Evolutionary conservation across 2,888 invertebrate species (phyloP).

Genomic region (Cheilosia vulpina): DNA sequence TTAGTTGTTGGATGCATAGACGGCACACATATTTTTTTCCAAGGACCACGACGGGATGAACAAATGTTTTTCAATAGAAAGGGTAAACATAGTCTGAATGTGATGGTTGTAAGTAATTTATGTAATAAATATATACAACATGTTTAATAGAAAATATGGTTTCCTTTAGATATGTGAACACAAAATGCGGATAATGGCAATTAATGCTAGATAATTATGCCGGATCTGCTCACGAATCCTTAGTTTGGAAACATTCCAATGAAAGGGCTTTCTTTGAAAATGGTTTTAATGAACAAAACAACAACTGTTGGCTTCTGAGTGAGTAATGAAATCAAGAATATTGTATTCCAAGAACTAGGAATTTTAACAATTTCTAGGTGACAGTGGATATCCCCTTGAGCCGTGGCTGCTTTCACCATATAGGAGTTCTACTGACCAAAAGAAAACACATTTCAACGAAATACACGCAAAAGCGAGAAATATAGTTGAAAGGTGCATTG

Average conservation of each 20-base stretch:
- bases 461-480: no score
- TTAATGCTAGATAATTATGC: constrained; percentile 5
- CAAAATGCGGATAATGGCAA: constrained; percentile 3
- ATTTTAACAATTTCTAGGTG: not conserved
- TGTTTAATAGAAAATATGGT: not conserved
- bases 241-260: constrained; percentile 28
- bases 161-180: not conserved
- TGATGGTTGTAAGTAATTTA: constrained; percentile 24
- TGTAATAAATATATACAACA: not conserved
- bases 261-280: constrained; percentile 14
- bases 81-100: constrained; percentile 5
- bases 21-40: not conserved
- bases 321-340: not conserved
- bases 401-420: not conserved
- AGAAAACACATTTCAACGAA: no score
- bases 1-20: constrained; percentile 25
- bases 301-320: constrained; percentile 7
- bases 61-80: constrained; percentile 29
- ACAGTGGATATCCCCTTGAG: not conserved
- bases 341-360: not conserved
- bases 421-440: no score
- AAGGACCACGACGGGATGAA: constrained; percentile 13
- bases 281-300: not conserved
- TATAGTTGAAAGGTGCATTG: no score
- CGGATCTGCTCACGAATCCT: constrained; percentile 5